Evolutionary conservation across 2,888 invertebrate species (phyloP).

Genomic region (Oscheius sp.): DNA sequence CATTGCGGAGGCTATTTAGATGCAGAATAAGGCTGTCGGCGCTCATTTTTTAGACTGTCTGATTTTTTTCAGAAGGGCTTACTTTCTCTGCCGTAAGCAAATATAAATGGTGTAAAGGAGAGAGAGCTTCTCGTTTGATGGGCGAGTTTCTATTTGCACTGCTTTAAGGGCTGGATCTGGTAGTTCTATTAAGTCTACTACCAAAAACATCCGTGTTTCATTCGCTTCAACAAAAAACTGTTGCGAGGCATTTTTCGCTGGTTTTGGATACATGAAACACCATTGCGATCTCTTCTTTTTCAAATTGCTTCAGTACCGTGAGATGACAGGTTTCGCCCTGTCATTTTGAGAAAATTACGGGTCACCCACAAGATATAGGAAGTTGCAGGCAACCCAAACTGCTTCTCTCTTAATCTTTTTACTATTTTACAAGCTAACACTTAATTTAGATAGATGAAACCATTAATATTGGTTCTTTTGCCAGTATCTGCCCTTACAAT

Average conservation of each 20-base stretch:
- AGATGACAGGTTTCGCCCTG: no score
- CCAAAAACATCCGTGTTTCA: slow-evolving; percentile 25
- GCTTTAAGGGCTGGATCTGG: slow-evolving; percentile 5
- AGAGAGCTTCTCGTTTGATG: not conserved
- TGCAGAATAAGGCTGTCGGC: not conserved
- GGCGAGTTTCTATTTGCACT: slow-evolving; percentile 20
- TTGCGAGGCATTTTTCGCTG: no score
- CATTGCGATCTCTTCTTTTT: no score
- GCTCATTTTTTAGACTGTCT: slow-evolving; percentile 3
- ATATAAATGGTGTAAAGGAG: slow-evolving; percentile 1
- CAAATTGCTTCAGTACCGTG: no score
- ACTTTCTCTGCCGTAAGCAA: not conserved
- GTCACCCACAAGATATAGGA: no score
- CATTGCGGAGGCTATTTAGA: slow-evolving; percentile 4
- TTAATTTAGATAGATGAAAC: no score
- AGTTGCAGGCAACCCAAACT: no score
- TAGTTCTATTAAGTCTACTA: not conserved
- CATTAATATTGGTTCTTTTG: not conserved
- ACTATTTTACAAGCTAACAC: no score
- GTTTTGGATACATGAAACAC: no score
- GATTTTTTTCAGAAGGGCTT: slow-evolving; percentile 12
- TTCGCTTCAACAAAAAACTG: no score
- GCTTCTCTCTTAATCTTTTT: no score
- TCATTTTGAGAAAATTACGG: no score
- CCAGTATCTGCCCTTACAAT: not conserved